Conservation (phyloP, 2,113 vertebrate species). For the Patagioenas fasciata region DNA sequence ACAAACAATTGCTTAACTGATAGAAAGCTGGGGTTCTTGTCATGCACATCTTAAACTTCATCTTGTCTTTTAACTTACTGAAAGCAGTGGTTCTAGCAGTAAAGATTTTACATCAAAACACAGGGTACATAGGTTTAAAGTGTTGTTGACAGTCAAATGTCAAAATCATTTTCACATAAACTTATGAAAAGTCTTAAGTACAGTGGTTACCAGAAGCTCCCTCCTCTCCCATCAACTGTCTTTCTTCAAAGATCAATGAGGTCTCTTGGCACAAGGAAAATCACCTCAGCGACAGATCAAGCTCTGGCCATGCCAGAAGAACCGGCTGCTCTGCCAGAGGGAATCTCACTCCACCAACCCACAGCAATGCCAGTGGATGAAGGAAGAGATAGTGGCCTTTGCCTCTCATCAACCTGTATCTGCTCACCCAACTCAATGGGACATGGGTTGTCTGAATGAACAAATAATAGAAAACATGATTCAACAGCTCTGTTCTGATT, state of each 20-base stretch:
- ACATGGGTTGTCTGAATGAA: not conserved
- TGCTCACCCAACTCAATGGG: not conserved
- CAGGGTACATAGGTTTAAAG: not conserved
- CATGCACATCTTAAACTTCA: not conserved
- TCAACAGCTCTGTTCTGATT: not conserved
- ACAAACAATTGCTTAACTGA: constrained; percentile 21
- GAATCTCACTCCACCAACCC: not conserved
- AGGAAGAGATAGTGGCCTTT: not conserved
- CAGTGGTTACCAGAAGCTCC: not conserved
- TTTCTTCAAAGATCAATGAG: not conserved
- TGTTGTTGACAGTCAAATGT: not conserved
- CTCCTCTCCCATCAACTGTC: not conserved
- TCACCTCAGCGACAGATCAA: not conserved
- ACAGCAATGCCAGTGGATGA: not conserved
- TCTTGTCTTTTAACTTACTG: not conserved
- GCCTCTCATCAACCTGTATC: not conserved
- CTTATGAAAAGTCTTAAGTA: not conserved
- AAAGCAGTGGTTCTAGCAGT: not conserved
- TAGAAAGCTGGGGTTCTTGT: not conserved
- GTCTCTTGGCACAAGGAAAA: not conserved
- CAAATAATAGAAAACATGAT: not conserved
- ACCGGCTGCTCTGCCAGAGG: not conserved
- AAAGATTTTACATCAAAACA: not conserved
- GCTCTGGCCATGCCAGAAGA: rapidly evolving
- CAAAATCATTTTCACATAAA: not conserved